Evolutionary conservation across 2,113 vertebrate species (phyloP), one percentile per base, ranked within the genome.

Genomic region (Arothron firmamentum): DNA sequence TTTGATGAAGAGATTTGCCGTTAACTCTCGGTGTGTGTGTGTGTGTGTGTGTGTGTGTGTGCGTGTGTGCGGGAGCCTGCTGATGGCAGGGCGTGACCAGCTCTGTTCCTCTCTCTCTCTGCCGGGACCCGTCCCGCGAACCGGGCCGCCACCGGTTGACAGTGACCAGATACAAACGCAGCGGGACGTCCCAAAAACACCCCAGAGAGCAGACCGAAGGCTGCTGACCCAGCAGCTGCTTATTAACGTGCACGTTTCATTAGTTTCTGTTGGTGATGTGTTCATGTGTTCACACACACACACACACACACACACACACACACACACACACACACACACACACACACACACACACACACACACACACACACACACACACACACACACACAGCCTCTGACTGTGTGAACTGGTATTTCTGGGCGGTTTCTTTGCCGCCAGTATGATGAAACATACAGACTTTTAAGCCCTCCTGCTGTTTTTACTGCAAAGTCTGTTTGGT

Each of bases 211-310:
- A 10, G 31, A 46, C 45, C 73, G 52, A 78, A 71, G 64, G 50
- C 46, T 65, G 71, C 60, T 25, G 45, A 16, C 58, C 23, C 9
- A 53, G 52, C 54, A 70, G 25, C 52, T 45, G 20, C 63, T 71
- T 63, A 70, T 63, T 67, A 73, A 79, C 56, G 55, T 67, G 57
- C 66, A 71, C 43, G 66, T 77, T 64, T 75, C 79, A 77, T 62
- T 70, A 62, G 59, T 53, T 55, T 52, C 57, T 47, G 59, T 43
- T 58, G 49, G 6, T 72, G 55, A 80, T 55, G 58, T 49, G 56
- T 51, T 60, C 49, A 74, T 65, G 52, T 86, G 72, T 56, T 52
- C 59, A 42, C 66, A n/a, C n/a, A n/a, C n/a, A n/a, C n/a, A n/a
- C n/a, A n/a, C n/a, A n/a, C n/a, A n/a, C n/a, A n/a, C n/a, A n/a